A percentile compares a stretch with the other conserved stretches of the same genome.
Evolutionary conservation across 2,888 invertebrate genomes (phyloP).

Genomic region (Anticlea derivata): DNA sequence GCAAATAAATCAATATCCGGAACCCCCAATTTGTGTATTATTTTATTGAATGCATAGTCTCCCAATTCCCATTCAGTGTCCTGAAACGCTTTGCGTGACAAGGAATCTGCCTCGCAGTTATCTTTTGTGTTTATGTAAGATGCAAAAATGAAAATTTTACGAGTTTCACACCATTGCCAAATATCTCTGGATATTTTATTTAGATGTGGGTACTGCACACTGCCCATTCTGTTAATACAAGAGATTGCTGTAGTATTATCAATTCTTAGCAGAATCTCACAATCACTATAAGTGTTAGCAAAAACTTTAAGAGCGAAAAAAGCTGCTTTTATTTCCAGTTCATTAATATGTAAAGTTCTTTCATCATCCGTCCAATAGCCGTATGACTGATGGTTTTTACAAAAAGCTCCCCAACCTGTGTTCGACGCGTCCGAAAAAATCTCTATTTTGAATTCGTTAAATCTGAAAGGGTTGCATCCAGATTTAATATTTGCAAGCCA

Average conservation of each 20-base stretch:
- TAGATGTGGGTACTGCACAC: constrained; percentile 25
- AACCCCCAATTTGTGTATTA: background rate
- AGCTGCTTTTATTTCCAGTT: constrained; percentile 3
- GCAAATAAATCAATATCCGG: background rate
- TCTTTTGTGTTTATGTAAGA: constrained; percentile 13
- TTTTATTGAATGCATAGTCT: background rate
- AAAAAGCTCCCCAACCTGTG: constrained; percentile 23
- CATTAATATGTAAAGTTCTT: background rate
- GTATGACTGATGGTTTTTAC: background rate
- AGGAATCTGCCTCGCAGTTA: constrained; percentile 17
- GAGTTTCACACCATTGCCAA: constrained; percentile 29
- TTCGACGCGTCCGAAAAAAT: constrained; percentile 19
- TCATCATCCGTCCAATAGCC: constrained; percentile 13
- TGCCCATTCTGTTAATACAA: constrained; percentile 27
- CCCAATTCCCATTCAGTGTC: constrained; percentile 22
- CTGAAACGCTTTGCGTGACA: constrained; percentile 14
- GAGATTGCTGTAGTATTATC: constrained; percentile 25
- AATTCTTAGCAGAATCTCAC: constrained; percentile 14
- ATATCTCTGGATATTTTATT: constrained; percentile 18
- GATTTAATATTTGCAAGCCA: constrained; percentile 17
- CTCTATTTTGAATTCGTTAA: background rate
- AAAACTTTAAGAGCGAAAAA: constrained; percentile 10
- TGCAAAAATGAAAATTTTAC: constrained; percentile 20
- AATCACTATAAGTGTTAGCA: background rate
- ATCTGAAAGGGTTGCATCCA: background rate